Conservation (phyloP, 1,140 invertebrate species). For the Watersipora subatra region DNA sequence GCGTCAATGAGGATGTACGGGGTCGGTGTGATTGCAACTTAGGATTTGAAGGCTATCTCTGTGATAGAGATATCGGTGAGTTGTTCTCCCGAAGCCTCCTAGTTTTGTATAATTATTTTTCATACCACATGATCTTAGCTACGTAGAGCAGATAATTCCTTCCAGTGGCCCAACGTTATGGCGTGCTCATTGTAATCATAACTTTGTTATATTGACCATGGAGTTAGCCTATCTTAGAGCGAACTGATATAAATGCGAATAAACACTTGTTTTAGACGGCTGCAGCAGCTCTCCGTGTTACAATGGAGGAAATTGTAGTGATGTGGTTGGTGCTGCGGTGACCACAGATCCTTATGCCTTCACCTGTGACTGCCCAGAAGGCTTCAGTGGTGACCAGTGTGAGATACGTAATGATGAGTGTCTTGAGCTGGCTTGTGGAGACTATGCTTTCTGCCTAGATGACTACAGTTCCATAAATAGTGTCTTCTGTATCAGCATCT, state of each 20-base stretch:
- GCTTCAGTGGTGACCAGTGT: background rate
- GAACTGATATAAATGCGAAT: too few relatives aligned
- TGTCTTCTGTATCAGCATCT: background rate
- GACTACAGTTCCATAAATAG: background rate
- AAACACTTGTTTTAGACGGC: background rate
- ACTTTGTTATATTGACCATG: too few relatives aligned
- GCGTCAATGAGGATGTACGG: background rate
- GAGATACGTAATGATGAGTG: background rate
- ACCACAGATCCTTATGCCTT: background rate
- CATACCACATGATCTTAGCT: too few relatives aligned
- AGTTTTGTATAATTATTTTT: too few relatives aligned
- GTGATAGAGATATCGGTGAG: background rate
- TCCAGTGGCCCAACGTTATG: too few relatives aligned
- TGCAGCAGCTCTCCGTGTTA: background rate
- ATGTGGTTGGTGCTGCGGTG: background rate
- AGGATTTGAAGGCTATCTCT: background rate
- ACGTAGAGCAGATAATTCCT: too few relatives aligned
- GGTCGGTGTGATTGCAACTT: background rate
- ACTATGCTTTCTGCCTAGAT: background rate
- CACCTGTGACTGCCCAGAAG: background rate
- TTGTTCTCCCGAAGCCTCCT: too few relatives aligned
- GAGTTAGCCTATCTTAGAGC: too few relatives aligned
- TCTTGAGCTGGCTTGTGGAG: background rate
- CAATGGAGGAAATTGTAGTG: background rate
- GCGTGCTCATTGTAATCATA: too few relatives aligned